These are phyloP conservation scores for Pollimyrus isidori DNA, from an alignment of 2,113 vertebrate genomes.

Conservation along the genomic window DNA sequence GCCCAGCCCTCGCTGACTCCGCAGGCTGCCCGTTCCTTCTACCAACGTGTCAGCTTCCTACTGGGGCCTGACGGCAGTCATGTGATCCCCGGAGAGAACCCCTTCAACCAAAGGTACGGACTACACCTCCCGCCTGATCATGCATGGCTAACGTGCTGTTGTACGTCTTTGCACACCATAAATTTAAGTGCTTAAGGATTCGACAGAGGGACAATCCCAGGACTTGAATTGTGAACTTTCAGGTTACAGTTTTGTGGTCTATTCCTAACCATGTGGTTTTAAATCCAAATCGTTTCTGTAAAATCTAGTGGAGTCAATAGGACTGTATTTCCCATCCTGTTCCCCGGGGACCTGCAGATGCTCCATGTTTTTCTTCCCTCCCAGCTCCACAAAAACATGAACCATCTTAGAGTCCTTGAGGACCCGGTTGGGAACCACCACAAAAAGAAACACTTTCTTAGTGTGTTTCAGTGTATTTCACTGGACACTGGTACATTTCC, in stretches of 20 bases:
- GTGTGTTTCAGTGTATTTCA: neutral
- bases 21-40: constrained; percentile 89
- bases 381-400: neutral
- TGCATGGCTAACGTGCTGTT: neutral
- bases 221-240: neutral
- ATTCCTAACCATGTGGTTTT: neutral
- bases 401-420: neutral
- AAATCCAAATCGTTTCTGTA: neutral
- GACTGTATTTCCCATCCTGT: neutral
- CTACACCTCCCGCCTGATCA: neutral
- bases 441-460: neutral
- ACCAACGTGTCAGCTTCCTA: constrained; percentile 89
- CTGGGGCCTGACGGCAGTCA: constrained; percentile 85
- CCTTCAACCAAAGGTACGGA: constrained; percentile 86
- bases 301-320: neutral
- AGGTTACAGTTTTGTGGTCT: neutral
- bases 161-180: neutral
- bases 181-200: neutral
- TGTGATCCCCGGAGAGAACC: constrained; percentile 78
- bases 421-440: neutral
- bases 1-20: constrained; percentile 76
- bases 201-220: neutral
- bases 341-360: neutral
- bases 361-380: neutral
- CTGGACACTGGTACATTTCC: neutral